Percentiles rank a stretch among this genome's conserved stretches.
Evolutionary conservation across 2,888 invertebrate species (phyloP).

Genomic region (Cataglyphis altisquamis): DNA sequence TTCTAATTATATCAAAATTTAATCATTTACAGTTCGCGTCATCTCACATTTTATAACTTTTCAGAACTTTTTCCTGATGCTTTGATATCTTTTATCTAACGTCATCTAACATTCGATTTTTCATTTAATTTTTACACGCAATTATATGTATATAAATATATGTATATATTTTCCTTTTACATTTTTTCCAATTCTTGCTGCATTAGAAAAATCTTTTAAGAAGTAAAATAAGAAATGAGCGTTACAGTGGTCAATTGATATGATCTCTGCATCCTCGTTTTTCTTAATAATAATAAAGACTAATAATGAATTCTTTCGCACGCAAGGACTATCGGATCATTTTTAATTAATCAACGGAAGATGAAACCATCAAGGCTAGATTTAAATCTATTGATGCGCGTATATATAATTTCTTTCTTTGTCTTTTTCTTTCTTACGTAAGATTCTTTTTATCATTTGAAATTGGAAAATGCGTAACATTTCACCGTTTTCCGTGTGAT

Average conservation of each 20-base stretch:
- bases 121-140: background rate
- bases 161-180: background rate
- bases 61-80: background rate
- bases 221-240: background rate
- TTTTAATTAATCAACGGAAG: conserved; percentile 13
- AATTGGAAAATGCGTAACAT: conserved; percentile 26
- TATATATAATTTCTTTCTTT: background rate
- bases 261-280: conserved; percentile 14
- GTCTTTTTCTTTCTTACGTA: background rate
- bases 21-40: background rate
- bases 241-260: background rate
- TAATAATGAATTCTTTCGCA: background rate
- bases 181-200: background rate
- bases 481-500: conserved; percentile 55
- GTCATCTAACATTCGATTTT: background rate
- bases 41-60: too few species aligned
- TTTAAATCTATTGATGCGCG: background rate
- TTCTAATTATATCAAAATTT: conserved; percentile 1
- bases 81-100: background rate
- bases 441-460: background rate
- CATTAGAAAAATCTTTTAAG: background rate
- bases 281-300: conserved; percentile 13
- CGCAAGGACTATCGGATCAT: background rate
- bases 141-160: background rate
- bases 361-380: conserved; percentile 15